phyloP scores from a whole-genome alignment of 2,888 invertebrate genomes.

The Cheilosia vulpina region DNA sequence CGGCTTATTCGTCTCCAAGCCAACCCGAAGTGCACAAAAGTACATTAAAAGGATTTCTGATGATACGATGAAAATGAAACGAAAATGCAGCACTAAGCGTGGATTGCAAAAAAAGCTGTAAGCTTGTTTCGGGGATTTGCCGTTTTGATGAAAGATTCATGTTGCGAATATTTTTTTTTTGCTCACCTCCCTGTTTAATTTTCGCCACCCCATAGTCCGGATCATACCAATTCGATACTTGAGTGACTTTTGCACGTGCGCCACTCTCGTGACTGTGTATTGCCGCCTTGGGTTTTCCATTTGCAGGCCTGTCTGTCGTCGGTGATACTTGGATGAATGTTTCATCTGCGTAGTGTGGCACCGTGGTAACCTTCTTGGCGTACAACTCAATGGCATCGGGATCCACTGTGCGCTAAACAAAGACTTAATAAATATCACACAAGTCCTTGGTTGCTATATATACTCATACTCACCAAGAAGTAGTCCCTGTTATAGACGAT shows the following conservation, averaged over 20 bases:
- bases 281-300: conserved; percentile 73
- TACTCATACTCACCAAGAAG: conserved; percentile 84
- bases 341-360: conserved; percentile 75
- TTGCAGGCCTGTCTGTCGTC: conserved; percentile 18
- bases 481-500: conserved; percentile 87
- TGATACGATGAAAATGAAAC: conserved; percentile 45
- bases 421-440: neutral
- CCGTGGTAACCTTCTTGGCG: conserved; percentile 85
- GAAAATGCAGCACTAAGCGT: conserved; percentile 48
- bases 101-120: conserved; percentile 45
- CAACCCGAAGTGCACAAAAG: conserved; percentile 51
- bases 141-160: conserved; percentile 67
- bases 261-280: conserved; percentile 80
- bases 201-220: conserved; percentile 85
- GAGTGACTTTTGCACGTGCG: conserved; percentile 79
- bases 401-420: conserved; percentile 86
- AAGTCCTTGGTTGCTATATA: neutral
- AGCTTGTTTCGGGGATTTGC: conserved; percentile 69
- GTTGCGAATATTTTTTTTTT: conserved; percentile 6
- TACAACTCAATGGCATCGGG: conserved; percentile 86
- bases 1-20: conserved; percentile 63
- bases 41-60: conserved; percentile 68
- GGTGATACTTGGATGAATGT: conserved; percentile 22
- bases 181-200: conserved; percentile 85
- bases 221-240: conserved; percentile 84